Evolutionary conservation across 2,888 invertebrate genomes (phyloP).

Genomic region (Physocephala rufipes): DNA sequence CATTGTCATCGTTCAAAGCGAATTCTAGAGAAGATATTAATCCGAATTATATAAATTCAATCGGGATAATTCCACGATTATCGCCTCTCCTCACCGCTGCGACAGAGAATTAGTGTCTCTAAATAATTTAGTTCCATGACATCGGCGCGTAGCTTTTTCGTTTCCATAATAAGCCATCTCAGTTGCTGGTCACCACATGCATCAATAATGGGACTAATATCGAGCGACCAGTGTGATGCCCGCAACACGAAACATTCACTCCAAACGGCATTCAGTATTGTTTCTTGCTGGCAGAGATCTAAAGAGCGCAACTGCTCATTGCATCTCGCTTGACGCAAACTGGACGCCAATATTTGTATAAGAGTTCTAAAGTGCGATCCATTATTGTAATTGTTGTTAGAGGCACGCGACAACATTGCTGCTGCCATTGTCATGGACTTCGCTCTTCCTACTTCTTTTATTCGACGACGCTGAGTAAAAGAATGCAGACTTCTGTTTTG

Average conservation of each 20-base stretch:
- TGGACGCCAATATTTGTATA: constrained; percentile 70
- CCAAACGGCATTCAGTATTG: constrained; percentile 70
- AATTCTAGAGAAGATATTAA: constrained; percentile 52
- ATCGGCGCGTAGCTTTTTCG: constrained; percentile 66
- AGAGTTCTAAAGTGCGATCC: constrained; percentile 69
- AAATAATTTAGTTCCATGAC: constrained; percentile 67
- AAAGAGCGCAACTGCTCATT: constrained; percentile 69
- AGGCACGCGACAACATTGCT: constrained; percentile 1
- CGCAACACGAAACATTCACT: constrained; percentile 70
- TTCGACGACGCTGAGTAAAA: background rate
- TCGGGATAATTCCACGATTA: background rate
- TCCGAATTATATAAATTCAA: constrained; percentile 3
- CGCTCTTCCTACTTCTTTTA: constrained; percentile 20
- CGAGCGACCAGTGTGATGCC: constrained; percentile 70
- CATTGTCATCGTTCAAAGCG: constrained; percentile 55
- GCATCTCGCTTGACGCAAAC: constrained; percentile 69
- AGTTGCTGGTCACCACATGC: constrained; percentile 59
- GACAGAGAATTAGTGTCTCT: constrained; percentile 68
- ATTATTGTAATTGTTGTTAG: constrained; percentile 37
- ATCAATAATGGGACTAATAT: constrained; percentile 63
- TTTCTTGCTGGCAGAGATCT: constrained; percentile 68
- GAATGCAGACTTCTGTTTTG: background rate
- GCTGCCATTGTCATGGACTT: constrained; percentile 11
- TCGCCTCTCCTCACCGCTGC: constrained; percentile 63
- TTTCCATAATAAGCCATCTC: constrained; percentile 61